phyloP scores from a whole-genome alignment of 2,113 vertebrate genomes.

The Myxocyprinus asiaticus region DNA sequence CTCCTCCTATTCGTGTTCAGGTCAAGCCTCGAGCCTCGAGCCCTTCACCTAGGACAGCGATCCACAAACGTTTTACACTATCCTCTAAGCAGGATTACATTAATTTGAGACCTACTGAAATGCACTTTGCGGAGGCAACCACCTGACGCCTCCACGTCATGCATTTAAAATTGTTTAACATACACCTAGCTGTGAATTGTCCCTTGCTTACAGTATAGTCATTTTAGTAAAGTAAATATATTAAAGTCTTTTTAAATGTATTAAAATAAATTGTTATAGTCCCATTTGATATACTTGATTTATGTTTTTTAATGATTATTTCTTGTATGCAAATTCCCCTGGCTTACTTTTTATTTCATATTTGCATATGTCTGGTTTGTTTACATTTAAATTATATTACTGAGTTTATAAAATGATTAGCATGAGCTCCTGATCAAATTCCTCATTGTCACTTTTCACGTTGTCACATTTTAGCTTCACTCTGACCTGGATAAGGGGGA shows the following conservation, averaged over 20 bases:
- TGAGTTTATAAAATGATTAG: not conserved
- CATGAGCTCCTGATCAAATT: not conserved
- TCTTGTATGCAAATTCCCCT: not conserved
- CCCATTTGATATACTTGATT: not conserved
- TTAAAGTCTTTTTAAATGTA: not conserved
- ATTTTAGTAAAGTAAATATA: no score
- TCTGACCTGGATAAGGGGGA: conserved; percentile 91
- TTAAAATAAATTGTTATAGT: not conserved
- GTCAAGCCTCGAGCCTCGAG: no score
- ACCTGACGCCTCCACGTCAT: no score
- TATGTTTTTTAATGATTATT: not conserved
- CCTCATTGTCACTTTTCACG: not conserved
- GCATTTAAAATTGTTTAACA: no score
- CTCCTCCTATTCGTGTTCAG: no score
- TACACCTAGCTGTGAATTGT: no score
- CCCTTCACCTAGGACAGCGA: no score
- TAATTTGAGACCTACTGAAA: no score
- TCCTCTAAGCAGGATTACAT: no score
- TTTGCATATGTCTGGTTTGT: conserved; percentile 6
- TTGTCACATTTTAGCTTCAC: conserved; percentile 79
- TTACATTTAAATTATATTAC: not conserved
- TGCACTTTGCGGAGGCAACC: no score
- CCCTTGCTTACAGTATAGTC: no score
- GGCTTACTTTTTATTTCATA: not conserved
- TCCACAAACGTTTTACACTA: no score